Evolutionary conservation across 2,888 invertebrate species (phyloP).

Genomic region (Spisula subtruncata): DNA sequence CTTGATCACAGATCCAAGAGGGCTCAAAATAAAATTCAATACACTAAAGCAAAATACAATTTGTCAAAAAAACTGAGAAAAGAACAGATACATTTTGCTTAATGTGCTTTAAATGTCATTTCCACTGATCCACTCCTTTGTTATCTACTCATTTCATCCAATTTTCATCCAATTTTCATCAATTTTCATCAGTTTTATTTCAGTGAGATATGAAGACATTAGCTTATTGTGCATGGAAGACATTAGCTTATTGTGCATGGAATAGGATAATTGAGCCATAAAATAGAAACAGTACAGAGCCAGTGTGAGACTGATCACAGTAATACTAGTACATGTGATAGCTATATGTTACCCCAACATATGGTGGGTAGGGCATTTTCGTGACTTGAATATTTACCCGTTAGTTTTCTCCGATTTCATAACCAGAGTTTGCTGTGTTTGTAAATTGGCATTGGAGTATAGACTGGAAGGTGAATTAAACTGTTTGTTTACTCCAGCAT

Average conservation of each 20-base stretch:
- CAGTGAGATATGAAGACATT: background rate
- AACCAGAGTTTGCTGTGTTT: constrained; percentile 60
- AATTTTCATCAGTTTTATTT: background rate
- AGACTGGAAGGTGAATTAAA: constrained; percentile 98
- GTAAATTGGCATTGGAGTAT: constrained; percentile 96
- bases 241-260: background rate
- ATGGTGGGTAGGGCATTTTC: background rate
- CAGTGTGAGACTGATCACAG: background rate
- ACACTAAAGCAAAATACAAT: background rate
- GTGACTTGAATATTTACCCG: constrained; percentile 47
- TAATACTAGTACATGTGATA: background rate
- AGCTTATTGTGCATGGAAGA: background rate
- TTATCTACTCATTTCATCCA: background rate
- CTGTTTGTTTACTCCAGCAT: constrained; percentile 90
- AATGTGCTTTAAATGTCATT: background rate
- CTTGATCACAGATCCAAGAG: too few species aligned
- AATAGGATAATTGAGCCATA: background rate
- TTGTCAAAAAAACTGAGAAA: background rate
- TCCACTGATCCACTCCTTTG: background rate
- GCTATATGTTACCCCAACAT: background rate
- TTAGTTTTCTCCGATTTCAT: constrained; percentile 28
- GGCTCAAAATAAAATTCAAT: too few species aligned
- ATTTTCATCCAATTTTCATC: background rate
- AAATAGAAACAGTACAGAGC: background rate
- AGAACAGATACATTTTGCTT: background rate